Conservation (phyloP, 2,888 invertebrate genomes). For the Amiota minor region DNA sequence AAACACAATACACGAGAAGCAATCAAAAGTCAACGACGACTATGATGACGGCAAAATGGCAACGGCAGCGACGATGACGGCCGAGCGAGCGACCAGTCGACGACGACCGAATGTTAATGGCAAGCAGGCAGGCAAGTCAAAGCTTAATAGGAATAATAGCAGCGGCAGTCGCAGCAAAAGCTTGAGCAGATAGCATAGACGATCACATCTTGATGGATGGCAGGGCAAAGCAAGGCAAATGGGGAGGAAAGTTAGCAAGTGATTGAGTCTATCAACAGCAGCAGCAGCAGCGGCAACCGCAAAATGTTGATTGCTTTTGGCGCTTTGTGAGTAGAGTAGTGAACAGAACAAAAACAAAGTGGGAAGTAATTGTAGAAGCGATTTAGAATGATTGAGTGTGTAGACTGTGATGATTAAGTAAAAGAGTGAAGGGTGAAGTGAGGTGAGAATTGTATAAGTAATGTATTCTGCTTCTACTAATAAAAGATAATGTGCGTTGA, state of each 20-base stretch:
- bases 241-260: too few species aligned
- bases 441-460: background rate
- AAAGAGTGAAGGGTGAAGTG: background rate
- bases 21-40: too few species aligned
- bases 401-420: background rate
- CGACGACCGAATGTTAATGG: background rate
- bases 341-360: background rate
- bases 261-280: background rate
- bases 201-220: too few species aligned
- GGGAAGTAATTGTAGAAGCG: too few species aligned
- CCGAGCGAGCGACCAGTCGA: background rate
- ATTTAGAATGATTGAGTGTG: too few species aligned
- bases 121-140: background rate
- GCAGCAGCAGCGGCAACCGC: background rate
- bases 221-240: too few species aligned
- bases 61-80: background rate
- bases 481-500: too few species aligned
- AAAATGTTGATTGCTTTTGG: constrained; percentile 14
- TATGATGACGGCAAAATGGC: background rate
- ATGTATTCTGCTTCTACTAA: background rate
- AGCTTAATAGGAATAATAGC: background rate
- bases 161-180: background rate
- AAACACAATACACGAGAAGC: too few species aligned
- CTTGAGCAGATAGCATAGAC: too few species aligned
- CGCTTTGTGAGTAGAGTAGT: background rate